Evolutionary conservation across 2,797 vertebrate species (phyloP).

Genomic region (Parambassis ranga): DNA sequence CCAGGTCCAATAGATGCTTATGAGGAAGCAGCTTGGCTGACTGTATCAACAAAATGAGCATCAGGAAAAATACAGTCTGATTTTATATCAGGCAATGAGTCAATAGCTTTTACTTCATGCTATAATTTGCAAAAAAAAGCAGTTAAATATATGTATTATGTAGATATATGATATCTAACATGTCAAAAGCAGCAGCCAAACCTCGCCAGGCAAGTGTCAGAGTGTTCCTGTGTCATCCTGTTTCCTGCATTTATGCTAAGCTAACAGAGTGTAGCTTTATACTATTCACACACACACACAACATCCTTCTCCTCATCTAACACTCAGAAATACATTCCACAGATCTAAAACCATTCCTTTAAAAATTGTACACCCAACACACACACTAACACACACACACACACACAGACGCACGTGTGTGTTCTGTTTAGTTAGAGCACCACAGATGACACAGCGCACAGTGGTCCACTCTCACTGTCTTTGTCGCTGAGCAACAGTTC

Average conservation of each 20-base stretch:
- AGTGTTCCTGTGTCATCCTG: too few species aligned
- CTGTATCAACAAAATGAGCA: too few species aligned
- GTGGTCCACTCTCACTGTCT: slow-evolving; percentile 29
- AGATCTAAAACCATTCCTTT: slow-evolving; percentile 8
- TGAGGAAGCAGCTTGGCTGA: too few species aligned
- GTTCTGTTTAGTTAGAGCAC: slow-evolving; percentile 52
- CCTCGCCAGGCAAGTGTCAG: too few species aligned
- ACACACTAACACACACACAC: slow-evolving; percentile 25
- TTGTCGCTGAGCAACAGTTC: slow-evolving; percentile 21
- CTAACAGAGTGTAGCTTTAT: neutral
- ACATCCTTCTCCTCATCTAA: neutral
- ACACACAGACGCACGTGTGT: slow-evolving; percentile 1
- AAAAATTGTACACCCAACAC: slow-evolving; percentile 26
- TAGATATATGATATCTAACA: too few species aligned
- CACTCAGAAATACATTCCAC: neutral
- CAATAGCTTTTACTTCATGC: too few species aligned
- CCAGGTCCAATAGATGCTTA: too few species aligned
- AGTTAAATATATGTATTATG: too few species aligned
- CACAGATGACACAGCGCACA: slow-evolving; percentile 41
- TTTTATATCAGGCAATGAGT: too few species aligned
- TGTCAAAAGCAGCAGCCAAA: too few species aligned
- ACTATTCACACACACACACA: neutral
- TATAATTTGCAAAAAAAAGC: too few species aligned
- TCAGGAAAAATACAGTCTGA: too few species aligned
- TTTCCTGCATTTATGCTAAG: neutral